These are phyloP conservation scores for Hipposideros armiger DNA, from an alignment of 2,113 vertebrate species.

Conservation along the genomic window DNA sequence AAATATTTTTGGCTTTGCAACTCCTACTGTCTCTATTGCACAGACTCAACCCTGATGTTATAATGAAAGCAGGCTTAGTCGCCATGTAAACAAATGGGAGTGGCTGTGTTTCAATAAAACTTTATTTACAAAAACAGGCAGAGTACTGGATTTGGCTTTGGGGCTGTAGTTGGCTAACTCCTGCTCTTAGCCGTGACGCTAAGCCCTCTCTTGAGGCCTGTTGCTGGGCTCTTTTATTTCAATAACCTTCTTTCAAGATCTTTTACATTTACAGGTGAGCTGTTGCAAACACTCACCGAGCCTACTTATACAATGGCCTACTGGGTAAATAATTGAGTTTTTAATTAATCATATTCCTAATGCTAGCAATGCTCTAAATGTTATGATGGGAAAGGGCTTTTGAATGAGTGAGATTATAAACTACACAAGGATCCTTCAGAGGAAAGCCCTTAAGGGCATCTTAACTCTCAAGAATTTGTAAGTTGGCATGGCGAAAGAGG, in stretches of 20 bases:
- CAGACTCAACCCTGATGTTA: background rate
- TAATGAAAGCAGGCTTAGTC: background rate
- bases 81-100: background rate
- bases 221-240: background rate
- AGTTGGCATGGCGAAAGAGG: background rate
- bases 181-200: background rate
- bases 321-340: constrained; percentile 5
- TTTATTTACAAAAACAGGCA: constrained; percentile 17
- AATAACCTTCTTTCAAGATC: background rate
- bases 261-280: background rate
- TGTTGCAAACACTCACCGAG: background rate
- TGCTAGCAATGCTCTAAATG: background rate
- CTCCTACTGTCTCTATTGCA: background rate
- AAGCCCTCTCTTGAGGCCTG: background rate
- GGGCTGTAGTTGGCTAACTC: background rate
- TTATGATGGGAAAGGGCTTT: background rate
- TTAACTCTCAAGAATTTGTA: background rate
- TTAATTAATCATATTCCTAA: background rate
- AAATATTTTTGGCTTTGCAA: background rate
- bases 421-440: background rate
- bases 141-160: background rate
- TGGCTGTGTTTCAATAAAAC: constrained; percentile 40
- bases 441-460: background rate
- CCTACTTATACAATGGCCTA: background rate
- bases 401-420: background rate